Conservation (phyloP, 2,797 vertebrate species). For the Hyperoplus lanceolatus region DNA sequence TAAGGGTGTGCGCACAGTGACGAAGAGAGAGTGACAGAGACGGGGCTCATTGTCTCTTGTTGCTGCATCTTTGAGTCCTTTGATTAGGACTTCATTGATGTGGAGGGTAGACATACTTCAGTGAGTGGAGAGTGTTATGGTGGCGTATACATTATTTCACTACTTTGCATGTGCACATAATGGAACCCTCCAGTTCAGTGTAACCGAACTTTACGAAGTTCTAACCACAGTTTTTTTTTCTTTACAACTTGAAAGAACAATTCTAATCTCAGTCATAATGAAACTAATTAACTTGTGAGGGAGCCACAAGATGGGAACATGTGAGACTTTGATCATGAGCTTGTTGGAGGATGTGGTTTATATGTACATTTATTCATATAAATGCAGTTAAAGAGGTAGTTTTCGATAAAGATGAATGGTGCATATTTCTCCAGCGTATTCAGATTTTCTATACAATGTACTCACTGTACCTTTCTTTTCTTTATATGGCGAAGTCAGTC, state of each 20-base stretch:
- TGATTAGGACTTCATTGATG: conserved; percentile 67
- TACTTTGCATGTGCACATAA: conserved; percentile 54
- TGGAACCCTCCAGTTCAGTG: conserved; percentile 37
- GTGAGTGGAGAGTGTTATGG: conserved; percentile 47
- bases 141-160: conserved; percentile 45
- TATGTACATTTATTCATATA: conserved; percentile 38
- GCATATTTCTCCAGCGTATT: neutral
- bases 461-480: neutral
- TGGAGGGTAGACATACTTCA: conserved; percentile 61
- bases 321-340: conserved; percentile 6
- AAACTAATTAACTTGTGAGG: conserved; percentile 41
- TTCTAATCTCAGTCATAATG: conserved; percentile 38
- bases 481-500: conserved; percentile 26
- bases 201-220: conserved; percentile 45
- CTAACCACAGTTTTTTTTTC: conserved; percentile 40
- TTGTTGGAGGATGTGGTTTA: conserved; percentile 37
- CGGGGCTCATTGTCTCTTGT: conserved; percentile 59
- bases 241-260: conserved; percentile 34
- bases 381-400: neutral
- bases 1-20: conserved; percentile 42
- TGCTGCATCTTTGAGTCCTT: conserved; percentile 58
- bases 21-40: conserved; percentile 47
- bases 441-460: neutral
- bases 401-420: neutral
- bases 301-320: conserved; percentile 41